Evolutionary conservation across 2,113 vertebrate genomes (phyloP).

Genomic region (Ictidomys tridecemlineatus): DNA sequence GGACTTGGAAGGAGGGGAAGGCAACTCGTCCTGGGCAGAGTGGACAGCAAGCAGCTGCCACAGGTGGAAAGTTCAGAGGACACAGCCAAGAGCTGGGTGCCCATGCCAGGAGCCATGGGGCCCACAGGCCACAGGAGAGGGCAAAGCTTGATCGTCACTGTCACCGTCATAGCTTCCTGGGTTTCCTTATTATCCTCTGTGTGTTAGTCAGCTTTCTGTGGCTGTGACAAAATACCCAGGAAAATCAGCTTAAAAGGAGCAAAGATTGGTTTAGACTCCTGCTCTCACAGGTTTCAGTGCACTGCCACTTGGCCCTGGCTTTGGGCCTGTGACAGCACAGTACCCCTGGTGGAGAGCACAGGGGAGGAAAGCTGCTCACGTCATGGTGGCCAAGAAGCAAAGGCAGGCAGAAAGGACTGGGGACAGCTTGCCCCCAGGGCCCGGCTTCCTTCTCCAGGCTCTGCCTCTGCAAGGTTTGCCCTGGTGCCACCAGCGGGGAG

Average conservation of each 20-base stretch:
- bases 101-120: no score
- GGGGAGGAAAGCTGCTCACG: background rate
- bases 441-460: background rate
- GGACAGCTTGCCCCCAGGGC: background rate
- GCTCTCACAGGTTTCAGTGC: background rate
- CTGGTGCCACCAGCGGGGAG: no score
- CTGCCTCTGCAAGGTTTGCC: no score
- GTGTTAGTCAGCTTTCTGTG: background rate
- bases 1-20: background rate
- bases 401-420: background rate
- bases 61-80: background rate
- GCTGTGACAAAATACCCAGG: background rate
- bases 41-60: fast-evolving
- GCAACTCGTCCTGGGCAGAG: fast-evolving
- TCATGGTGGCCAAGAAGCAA: background rate
- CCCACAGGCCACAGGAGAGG: background rate
- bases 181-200: background rate
- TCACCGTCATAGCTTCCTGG: no score
- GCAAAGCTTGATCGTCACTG: no score
- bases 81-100: background rate
- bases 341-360: no score
- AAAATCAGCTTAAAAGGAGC: background rate
- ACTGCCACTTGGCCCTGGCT: background rate
- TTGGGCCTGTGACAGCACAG: background rate
- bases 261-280: background rate